These are phyloP conservation scores for Nineta flava DNA, from an alignment of 2,888 invertebrate species.

Conservation along the genomic window DNA sequence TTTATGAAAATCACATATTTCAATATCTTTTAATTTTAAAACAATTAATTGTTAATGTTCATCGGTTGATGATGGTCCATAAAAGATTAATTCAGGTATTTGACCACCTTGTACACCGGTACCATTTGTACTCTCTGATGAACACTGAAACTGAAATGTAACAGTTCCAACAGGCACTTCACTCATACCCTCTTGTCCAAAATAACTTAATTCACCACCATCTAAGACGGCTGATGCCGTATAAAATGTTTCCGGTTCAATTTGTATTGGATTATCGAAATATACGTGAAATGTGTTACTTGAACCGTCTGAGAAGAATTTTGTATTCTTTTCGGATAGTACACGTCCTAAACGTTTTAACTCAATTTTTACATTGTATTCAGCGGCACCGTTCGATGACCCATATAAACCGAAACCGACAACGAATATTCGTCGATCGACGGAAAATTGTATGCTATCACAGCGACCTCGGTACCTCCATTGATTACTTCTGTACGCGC, in stretches of 20 bases:
- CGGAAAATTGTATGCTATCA: conserved; percentile 93
- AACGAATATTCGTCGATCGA: conserved; percentile 88
- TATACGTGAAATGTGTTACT: conserved; percentile 89
- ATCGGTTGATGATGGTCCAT: conserved; percentile 54
- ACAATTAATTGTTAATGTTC: conserved; percentile 18
- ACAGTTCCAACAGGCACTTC: conserved; percentile 84
- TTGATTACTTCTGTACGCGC: conserved; percentile 91
- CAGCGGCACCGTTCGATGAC: conserved; percentile 88
- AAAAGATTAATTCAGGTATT: conserved; percentile 92
- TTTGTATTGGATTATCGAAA: conserved; percentile 69
- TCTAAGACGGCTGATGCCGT: conserved; percentile 92
- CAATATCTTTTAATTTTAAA: background rate
- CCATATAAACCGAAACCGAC: conserved; percentile 93
- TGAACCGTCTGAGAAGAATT: conserved; percentile 92
- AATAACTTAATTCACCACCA: conserved; percentile 87
- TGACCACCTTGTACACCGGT: conserved; percentile 96
- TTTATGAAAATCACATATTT: conserved; percentile 2
- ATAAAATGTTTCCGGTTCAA: conserved; percentile 87
- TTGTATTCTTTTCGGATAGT: conserved; percentile 79
- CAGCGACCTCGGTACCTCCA: conserved; percentile 94
- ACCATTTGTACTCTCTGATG: conserved; percentile 92
- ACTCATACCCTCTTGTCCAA: conserved; percentile 92
- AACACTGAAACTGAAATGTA: conserved; percentile 94
- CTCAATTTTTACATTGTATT: conserved; percentile 89
- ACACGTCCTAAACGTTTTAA: conserved; percentile 77